phyloP scores from a whole-genome alignment of 2,113 vertebrate species.

The Pitta sordida region DNA sequence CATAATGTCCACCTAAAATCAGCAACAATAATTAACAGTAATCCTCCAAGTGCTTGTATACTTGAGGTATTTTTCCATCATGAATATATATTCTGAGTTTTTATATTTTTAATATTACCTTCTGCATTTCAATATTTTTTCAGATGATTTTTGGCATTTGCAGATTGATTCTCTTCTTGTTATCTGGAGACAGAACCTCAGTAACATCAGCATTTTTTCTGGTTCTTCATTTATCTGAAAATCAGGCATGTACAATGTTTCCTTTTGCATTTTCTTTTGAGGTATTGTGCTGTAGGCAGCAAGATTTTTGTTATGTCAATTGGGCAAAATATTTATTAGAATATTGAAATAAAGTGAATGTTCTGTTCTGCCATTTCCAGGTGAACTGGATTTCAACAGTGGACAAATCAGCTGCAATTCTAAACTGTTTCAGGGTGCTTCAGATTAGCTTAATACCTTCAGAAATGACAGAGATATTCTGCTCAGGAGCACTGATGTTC shows the following conservation, averaged over 20 bases:
- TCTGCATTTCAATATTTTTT: neutral
- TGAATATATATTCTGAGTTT: neutral
- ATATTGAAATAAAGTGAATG: neutral
- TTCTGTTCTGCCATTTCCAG: neutral
- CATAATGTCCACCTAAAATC: neutral
- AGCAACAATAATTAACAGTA: neutral
- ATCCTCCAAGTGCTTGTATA: fast-evolving
- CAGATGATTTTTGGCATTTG: neutral
- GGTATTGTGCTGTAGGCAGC: neutral
- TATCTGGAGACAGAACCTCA: neutral
- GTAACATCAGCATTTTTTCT: neutral
- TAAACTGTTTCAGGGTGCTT: neutral
- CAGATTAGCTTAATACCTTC: neutral
- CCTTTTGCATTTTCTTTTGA: neutral
- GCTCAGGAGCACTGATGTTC: neutral
- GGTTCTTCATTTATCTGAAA: neutral
- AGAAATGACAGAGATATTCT: neutral
- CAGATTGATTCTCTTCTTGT: neutral
- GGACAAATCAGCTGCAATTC: neutral
- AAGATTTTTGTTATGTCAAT: neutral
- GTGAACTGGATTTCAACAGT: neutral
- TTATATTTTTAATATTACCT: neutral
- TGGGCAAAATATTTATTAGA: neutral
- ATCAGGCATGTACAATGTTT: neutral
- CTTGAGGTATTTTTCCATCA: neutral